Percentiles rank a stretch among this genome's conserved stretches.
phyloP scores from a whole-genome alignment of 2,888 invertebrate species.

The Antitype chi region DNA sequence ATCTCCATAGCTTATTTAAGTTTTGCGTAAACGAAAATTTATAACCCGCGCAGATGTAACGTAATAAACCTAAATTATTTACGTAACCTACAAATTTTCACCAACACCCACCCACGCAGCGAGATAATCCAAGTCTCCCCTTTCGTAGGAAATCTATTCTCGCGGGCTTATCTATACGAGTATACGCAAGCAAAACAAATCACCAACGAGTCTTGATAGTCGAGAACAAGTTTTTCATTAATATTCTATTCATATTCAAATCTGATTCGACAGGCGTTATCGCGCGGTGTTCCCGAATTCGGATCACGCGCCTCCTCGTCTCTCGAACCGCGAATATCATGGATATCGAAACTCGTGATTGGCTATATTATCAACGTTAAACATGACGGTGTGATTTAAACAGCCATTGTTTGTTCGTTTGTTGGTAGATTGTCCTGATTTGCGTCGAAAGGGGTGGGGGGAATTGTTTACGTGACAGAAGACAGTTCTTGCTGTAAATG shows the following conservation, averaged over 20 bases:
- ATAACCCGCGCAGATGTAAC: slow-evolving; percentile 38
- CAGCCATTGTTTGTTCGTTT: slow-evolving; percentile 60
- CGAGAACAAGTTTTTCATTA: slow-evolving; percentile 85
- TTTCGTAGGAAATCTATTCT: slow-evolving; percentile 58
- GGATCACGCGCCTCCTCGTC: slow-evolving; percentile 79
- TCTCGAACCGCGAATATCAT: slow-evolving; percentile 77
- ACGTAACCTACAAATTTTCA: slow-evolving; percentile 54
- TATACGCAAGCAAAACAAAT: slow-evolving; percentile 72
- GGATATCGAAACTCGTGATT: slow-evolving; percentile 84
- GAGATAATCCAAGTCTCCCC: slow-evolving; percentile 57
- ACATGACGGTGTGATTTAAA: slow-evolving; percentile 70
- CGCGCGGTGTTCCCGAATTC: slow-evolving; percentile 77
- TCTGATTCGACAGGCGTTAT: slow-evolving; percentile 86
- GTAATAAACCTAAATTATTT: slow-evolving; percentile 49
- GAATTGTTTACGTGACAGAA: slow-evolving; percentile 55
- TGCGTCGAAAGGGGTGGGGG: slow-evolving; percentile 28
- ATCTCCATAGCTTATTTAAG: slow-evolving; percentile 55
- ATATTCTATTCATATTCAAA: slow-evolving; percentile 89
- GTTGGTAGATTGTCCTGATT: slow-evolving; percentile 58
- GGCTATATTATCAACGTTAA: slow-evolving; percentile 83
- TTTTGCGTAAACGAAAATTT: slow-evolving; percentile 55
- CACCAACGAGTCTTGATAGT: slow-evolving; percentile 74
- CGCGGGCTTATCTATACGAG: slow-evolving; percentile 55
- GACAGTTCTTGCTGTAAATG: slow-evolving; percentile 49
- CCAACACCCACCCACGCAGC: slow-evolving; percentile 36